These are phyloP conservation scores for Orientallactaga sibirica DNA, from an alignment of 2,797 vertebrate genomes.

Conservation along the genomic window DNA sequence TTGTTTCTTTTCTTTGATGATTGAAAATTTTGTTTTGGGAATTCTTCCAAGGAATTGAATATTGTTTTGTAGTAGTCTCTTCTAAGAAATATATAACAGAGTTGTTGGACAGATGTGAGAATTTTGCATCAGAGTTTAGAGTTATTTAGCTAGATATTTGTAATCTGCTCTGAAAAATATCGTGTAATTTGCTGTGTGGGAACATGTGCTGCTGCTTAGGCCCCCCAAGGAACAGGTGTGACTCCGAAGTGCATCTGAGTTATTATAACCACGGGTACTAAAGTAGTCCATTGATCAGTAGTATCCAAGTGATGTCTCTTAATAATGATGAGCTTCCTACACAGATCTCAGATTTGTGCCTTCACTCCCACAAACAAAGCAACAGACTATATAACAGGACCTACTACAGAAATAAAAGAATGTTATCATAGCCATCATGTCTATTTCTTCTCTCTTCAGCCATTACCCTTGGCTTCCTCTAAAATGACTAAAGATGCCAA, in stretches of 20 bases:
- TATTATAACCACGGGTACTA: neutral
- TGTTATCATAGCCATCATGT: neutral
- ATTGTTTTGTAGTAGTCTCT: neutral
- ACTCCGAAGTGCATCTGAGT: neutral
- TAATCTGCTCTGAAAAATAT: slow-evolving; percentile 3
- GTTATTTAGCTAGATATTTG: slow-evolving; percentile 19
- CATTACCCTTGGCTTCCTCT: neutral
- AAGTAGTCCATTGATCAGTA: neutral
- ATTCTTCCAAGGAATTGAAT: neutral
- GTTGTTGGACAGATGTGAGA: neutral
- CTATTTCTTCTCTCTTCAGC: neutral
- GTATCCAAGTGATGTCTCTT: slow-evolving; percentile 29
- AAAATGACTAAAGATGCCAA: neutral
- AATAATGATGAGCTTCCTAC: neutral
- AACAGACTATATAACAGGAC: neutral
- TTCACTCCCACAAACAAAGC: slow-evolving; percentile 5
- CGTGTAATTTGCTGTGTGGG: neutral
- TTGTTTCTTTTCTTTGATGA: neutral
- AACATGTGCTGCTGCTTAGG: neutral
- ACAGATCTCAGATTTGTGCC: neutral
- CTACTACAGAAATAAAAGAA: neutral
- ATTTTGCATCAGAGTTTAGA: slow-evolving; percentile 5
- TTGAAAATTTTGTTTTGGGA: neutral
- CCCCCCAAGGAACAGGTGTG: neutral
- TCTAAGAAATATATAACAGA: neutral